A percentile compares a stretch with the other conserved stretches of the same genome.
Conservation (phyloP, 2,113 vertebrate genomes). For the Recurvirostra avosetta region DNA sequence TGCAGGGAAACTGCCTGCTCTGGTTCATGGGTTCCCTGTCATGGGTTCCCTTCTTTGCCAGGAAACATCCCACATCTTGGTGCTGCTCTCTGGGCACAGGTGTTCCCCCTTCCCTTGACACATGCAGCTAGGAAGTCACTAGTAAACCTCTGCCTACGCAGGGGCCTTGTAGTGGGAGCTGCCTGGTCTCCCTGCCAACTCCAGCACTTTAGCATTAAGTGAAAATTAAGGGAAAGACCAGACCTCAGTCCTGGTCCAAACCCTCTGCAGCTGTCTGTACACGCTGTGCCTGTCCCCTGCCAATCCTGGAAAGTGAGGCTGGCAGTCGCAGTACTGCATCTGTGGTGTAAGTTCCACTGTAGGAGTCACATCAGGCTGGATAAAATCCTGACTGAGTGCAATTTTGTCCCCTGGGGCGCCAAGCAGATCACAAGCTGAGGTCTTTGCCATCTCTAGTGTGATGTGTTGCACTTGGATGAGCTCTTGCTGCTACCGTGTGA, state of each 20-base stretch:
- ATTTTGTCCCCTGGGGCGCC: neutral
- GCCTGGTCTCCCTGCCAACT: neutral
- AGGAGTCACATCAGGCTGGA: neutral
- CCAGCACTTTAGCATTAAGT: neutral
- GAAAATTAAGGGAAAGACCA: neutral
- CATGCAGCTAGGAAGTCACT: neutral
- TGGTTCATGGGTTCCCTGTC: neutral
- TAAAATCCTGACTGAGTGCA: neutral
- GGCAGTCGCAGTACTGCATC: neutral
- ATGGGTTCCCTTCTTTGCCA: neutral
- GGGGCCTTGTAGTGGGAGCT: neutral
- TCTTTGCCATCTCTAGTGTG: neutral
- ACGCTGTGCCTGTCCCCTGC: neutral
- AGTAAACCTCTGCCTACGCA: neutral
- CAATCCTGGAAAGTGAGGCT: slow-evolving; percentile 43
- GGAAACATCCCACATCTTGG: neutral
- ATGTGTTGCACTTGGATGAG: neutral
- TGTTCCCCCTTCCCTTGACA: neutral
- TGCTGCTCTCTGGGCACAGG: neutral
- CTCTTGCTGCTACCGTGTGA: neutral
- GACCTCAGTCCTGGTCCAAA: neutral
- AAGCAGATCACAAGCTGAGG: neutral
- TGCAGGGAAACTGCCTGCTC: neutral
- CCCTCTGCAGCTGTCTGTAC: neutral
- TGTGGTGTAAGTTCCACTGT: neutral